Evolutionary conservation across 92 coral and sea anemone species (phyloP).

Genomic region (Epizoanthus ramosus): DNA sequence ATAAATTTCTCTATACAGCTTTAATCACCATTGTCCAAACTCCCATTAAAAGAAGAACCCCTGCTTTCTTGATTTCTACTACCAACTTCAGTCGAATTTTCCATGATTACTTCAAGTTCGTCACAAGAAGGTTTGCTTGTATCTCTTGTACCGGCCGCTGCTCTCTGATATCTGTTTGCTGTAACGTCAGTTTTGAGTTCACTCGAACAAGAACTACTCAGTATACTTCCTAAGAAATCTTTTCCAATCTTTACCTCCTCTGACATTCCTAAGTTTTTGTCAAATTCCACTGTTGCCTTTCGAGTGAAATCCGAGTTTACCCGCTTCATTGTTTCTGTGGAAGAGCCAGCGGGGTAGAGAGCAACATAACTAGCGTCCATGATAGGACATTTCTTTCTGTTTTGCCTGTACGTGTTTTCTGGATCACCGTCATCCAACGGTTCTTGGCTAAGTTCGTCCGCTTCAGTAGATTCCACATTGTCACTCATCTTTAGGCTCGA

Average conservation of each 20-base stretch:
- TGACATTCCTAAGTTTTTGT: slow-evolving; percentile 25
- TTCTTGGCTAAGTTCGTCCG: neutral
- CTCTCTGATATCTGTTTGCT: neutral
- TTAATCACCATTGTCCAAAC: neutral
- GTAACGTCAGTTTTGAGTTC: neutral
- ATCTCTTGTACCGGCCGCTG: neutral
- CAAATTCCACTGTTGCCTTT: slow-evolving; percentile 1
- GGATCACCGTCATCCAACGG: slow-evolving; percentile 6
- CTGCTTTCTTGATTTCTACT: neutral
- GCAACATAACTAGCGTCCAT: slow-evolving; percentile 40
- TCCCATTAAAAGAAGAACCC: neutral
- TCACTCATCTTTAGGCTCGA: neutral
- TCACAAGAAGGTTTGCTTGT: neutral
- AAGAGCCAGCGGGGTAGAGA: slow-evolving; percentile 9
- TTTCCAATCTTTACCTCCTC: slow-evolving; percentile 5
- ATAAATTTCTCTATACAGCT: neutral
- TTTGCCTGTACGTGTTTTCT: slow-evolving; percentile 7
- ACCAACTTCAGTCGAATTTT: neutral
- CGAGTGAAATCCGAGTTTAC: slow-evolving; percentile 32
- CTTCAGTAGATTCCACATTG: neutral
- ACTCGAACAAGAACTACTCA: neutral
- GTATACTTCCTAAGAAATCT: slow-evolving; percentile 3
- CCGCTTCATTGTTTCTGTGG: slow-evolving; percentile 29
- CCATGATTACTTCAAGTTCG: neutral
- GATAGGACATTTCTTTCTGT: slow-evolving; percentile 17